Evolutionary conservation across 2,113 vertebrate species (phyloP).

Genomic region (Tychaedon coryphoeus): DNA sequence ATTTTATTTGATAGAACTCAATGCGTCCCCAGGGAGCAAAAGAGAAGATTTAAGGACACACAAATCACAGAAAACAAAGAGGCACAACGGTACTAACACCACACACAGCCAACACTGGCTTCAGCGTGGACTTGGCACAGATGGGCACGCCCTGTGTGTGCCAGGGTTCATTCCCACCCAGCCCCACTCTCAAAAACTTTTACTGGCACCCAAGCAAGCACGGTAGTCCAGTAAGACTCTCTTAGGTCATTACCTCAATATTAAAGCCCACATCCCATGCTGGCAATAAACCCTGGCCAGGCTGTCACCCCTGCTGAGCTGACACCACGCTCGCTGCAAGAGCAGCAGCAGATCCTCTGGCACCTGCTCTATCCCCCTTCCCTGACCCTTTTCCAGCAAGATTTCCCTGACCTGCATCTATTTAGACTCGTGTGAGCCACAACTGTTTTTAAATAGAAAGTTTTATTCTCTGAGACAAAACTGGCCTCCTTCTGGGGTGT

Average conservation of each 20-base stretch:
- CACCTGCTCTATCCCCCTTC: neutral
- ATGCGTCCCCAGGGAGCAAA: rapidly evolving
- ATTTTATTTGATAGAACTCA: neutral
- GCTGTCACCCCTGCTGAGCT: neutral
- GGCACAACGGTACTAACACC: rapidly evolving
- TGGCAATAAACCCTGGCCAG: neutral
- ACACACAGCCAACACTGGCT: rapidly evolving
- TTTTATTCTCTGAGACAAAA: neutral
- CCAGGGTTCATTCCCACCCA: neutral
- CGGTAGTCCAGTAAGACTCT: rapidly evolving
- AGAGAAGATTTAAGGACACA: neutral
- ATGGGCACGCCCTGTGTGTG: rapidly evolving
- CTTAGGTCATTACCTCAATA: neutral
- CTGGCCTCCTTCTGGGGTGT: rapidly evolving
- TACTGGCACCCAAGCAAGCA: neutral
- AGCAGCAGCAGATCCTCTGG: rapidly evolving
- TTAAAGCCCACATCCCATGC: neutral
- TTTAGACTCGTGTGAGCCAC: rapidly evolving
- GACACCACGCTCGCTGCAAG: rapidly evolving
- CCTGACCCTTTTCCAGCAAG: neutral
- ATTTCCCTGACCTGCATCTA: neutral
- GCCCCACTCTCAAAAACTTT: neutral
- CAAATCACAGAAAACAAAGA: rapidly evolving
- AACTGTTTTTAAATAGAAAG: neutral
- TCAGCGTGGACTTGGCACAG: rapidly evolving